A percentile compares a stretch with the other conserved stretches of the same genome.
Evolutionary conservation across 2,888 invertebrate species (phyloP).

Genomic region (Hemicrepidius hirtus): DNA sequence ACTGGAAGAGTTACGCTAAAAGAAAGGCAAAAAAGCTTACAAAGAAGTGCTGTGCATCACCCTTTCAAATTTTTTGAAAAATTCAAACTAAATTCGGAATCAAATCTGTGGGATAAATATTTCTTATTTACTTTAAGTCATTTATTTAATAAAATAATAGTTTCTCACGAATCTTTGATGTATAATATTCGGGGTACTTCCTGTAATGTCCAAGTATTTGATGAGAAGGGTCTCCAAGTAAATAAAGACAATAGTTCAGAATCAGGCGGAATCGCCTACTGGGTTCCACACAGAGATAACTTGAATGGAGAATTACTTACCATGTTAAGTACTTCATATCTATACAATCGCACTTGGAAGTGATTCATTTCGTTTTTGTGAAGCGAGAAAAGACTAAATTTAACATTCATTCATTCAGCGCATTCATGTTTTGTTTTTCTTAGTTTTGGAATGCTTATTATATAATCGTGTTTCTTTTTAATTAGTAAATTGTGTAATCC

Average conservation of each 20-base stretch:
- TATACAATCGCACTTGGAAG: slow-evolving; percentile 40
- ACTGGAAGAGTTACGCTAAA: too few relatives aligned
- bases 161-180: too few relatives aligned
- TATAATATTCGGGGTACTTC: too few relatives aligned
- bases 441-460: slow-evolving; percentile 28
- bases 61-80: too few relatives aligned
- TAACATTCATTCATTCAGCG: slow-evolving; percentile 31
- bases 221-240: not conserved
- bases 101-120: too few relatives aligned
- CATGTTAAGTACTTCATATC: slow-evolving; percentile 45
- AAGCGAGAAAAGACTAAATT: slow-evolving; percentile 39
- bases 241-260: slow-evolving; percentile 7
- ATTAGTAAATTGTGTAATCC: slow-evolving; percentile 32
- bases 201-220: too few relatives aligned
- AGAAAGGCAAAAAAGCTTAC: too few relatives aligned
- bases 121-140: too few relatives aligned
- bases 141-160: too few relatives aligned
- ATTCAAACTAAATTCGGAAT: too few relatives aligned
- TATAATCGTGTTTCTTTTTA: slow-evolving; percentile 29
- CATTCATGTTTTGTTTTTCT: slow-evolving; percentile 28
- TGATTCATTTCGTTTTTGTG: slow-evolving; percentile 46
- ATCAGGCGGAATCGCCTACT: slow-evolving; percentile 40
- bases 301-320: slow-evolving; percentile 44
- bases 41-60: too few relatives aligned
- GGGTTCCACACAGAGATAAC: slow-evolving; percentile 26